Evolutionary conservation across 2,113 vertebrate species (phyloP), one percentile per base, ranked within the genome.

Genomic region (Thalassoma bifasciatum): DNA sequence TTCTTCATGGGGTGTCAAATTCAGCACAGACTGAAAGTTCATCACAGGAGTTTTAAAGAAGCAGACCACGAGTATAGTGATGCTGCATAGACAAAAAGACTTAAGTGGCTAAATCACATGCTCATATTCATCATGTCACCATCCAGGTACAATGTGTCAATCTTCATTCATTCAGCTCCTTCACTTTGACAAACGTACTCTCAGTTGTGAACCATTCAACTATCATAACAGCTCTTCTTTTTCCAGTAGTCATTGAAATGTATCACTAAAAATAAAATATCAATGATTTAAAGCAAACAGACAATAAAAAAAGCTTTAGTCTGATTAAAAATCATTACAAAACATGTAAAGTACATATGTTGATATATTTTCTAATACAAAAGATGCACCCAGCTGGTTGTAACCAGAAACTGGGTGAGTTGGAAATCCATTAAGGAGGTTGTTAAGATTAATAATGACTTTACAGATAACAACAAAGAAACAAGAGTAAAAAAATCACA

Each of bases 11-110:
- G 30, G 30, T 30, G 30, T 30, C 30, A 30, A 30, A 30, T 4
- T 40, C 12, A 40, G 2, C 12, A 40, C 23, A 10, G 26, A 4
- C 22, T 23, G 24, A 54, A 54, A 11, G 11, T 26, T 26, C 12
- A 10, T 26, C 24, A 54, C 22, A 54, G 10, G 52, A 40, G 38
- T 9, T 21, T 60, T 14, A 59, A 40, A 72, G 17, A 66, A 47
- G 44, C 50, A 53, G 60, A 70, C 75, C 26, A 8, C 1, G 34
- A 82, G 69, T 60, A 42, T 16, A 13, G 26, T 37, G 13, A 70
- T 38, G 42, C 79, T 83, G 82, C 79, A 84, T 57, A 77, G 80
- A 82, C 5, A 21, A 71, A 66, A 75, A 74, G n/a, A 77, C 61
- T 75, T 86, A 84, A 76, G 70, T 72, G 78, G 44, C 69, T 52